A percentile compares a stretch with the other conserved stretches of the same genome.
Conservation (phyloP, 2,797 vertebrate genomes). For the Pipistrellus kuhlii region DNA sequence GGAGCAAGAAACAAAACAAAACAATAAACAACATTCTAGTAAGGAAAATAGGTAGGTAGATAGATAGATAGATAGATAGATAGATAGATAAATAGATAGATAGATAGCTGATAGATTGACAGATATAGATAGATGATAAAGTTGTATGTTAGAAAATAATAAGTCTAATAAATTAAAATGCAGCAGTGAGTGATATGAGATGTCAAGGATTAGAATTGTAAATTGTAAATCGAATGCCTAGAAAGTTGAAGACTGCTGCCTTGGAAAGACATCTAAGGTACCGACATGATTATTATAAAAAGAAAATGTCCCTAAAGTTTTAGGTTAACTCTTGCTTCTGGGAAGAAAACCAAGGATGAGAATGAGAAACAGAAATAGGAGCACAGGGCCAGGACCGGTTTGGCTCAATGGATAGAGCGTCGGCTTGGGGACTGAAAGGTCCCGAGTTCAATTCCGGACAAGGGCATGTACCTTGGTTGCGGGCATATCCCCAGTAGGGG, state of each 20-base stretch:
- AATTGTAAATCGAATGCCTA: not conserved
- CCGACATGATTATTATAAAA: constrained; percentile 12
- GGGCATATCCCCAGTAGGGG: no score
- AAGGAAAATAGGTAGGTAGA: not conserved
- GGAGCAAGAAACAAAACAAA: not conserved
- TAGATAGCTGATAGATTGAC: not conserved
- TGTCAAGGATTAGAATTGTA: not conserved
- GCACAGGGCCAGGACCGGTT: no score
- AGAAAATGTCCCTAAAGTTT: not conserved
- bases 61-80: not conserved
- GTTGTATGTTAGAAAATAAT: not conserved
- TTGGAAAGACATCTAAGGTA: not conserved
- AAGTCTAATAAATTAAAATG: not conserved
- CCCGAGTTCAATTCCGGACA: no score
- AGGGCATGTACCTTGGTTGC: no score
- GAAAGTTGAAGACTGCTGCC: not conserved
- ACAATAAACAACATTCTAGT: not conserved
- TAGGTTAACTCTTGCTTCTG: not conserved
- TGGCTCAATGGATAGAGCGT: no score
- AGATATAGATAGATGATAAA: not conserved
- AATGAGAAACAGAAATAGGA: not conserved
- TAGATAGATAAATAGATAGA: not conserved
- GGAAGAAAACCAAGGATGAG: not conserved
- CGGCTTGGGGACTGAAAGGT: no score
- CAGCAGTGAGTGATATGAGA: not conserved